Evolutionary conservation across 2,888 invertebrate species (phyloP).

Genomic region (Tuta absoluta): DNA sequence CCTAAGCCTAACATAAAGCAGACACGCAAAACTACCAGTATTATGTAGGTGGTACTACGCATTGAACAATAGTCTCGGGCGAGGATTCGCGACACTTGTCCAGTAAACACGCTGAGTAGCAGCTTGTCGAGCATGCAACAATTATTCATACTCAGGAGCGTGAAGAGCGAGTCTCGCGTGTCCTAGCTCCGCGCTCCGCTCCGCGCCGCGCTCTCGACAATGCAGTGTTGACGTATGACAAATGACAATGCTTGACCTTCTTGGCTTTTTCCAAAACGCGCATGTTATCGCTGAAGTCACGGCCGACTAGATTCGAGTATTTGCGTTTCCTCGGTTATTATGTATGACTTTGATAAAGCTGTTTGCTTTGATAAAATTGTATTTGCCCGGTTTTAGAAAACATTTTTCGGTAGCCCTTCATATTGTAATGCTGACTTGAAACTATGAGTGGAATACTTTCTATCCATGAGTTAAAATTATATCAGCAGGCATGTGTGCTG

Average conservation of each 20-base stretch:
- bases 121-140: not conserved
- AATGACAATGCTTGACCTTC: not conserved
- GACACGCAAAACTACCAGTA: not conserved
- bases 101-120: not conserved
- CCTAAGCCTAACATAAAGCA: not conserved
- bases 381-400: not conserved
- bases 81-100: not conserved
- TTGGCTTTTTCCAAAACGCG: not conserved
- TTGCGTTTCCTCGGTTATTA: not conserved
- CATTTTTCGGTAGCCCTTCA: not conserved
- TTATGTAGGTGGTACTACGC: not conserved
- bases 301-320: not conserved
- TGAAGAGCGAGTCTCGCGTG: not conserved
- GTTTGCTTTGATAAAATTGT: not conserved
- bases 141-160: not conserved
- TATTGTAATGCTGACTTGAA: not conserved
- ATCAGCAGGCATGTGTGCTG: not conserved
- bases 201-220: not conserved
- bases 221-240: not conserved
- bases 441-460: not conserved
- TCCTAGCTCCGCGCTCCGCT: not conserved
- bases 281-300: not conserved
- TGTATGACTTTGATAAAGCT: not conserved
- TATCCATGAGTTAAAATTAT: not conserved
- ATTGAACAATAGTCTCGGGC: not conserved